A percentile compares a stretch with the other conserved stretches of the same genome.
Conservation (phyloP, 1,140 invertebrate genomes). For the Augochlora pura region DNA sequence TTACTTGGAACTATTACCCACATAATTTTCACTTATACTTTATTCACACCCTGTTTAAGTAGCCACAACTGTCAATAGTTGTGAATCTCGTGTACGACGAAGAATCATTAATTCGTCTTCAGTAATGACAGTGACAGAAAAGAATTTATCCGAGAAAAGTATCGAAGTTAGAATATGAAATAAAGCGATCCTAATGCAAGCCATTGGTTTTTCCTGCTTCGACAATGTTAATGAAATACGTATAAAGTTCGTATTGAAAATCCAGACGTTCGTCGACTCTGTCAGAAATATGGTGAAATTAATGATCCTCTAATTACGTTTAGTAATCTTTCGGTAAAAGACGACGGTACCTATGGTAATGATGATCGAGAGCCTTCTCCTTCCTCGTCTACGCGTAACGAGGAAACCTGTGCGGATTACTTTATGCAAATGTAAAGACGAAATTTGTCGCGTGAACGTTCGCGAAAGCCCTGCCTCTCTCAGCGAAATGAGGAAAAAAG, state of each 20-base stretch:
- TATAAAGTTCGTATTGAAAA: conserved; percentile 11
- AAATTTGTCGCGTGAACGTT: conserved; percentile 29
- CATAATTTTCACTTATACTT: neutral
- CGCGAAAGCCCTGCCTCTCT: conserved; percentile 41
- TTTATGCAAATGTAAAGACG: conserved; percentile 31
- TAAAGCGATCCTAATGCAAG: neutral
- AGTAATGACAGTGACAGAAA: neutral
- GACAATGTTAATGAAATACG: conserved; percentile 9
- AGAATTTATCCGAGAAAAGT: neutral
- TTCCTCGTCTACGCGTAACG: conserved; percentile 40
- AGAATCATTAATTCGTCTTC: conserved; percentile 53
- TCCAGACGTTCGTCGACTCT: neutral
- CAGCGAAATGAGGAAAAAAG: conserved; percentile 32
- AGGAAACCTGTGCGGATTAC: conserved; percentile 51
- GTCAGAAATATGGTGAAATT: conserved; percentile 45
- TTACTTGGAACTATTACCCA: neutral
- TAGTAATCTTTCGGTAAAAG: conserved; percentile 44
- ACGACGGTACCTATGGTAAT: conserved; percentile 47
- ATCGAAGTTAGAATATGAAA: neutral
- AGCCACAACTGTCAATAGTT: conserved; percentile 40
- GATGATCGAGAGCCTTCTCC: conserved; percentile 47
- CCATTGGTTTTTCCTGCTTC: neutral
- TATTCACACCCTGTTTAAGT: neutral
- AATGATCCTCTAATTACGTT: conserved; percentile 50
- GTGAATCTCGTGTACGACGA: conserved; percentile 37